Conservation (phyloP, 1,140 invertebrate genomes). For the Paralvinella palmiformis region DNA sequence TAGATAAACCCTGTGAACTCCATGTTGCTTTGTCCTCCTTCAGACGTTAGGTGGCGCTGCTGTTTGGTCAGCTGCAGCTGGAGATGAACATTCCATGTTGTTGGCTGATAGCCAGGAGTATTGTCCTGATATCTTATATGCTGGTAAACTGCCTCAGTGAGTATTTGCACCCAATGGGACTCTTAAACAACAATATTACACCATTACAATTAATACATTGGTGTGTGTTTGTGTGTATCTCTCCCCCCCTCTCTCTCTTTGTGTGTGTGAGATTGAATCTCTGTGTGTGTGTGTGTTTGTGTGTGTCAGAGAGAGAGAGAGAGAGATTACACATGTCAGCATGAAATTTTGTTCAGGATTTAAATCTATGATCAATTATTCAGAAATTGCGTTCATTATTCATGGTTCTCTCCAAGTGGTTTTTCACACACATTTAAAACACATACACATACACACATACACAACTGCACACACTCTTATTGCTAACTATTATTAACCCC, state of each 20-base stretch:
- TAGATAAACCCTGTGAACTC: not conserved
- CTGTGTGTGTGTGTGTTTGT: not conserved
- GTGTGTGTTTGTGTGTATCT: not conserved
- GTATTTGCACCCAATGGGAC: not conserved
- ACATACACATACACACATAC: too few species aligned
- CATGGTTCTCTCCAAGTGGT: too few species aligned
- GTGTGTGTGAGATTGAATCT: not conserved
- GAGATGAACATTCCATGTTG: slow-evolving; percentile 51
- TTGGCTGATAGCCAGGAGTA: slow-evolving; percentile 55
- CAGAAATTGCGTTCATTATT: too few species aligned
- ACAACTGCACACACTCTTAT: too few species aligned
- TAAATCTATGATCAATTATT: too few species aligned
- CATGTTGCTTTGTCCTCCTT: not conserved
- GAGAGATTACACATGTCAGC: not conserved
- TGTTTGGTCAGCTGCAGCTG: slow-evolving; percentile 42
- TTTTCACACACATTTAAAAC: too few species aligned
- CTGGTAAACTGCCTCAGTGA: slow-evolving; percentile 46
- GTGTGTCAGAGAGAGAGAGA: slow-evolving; percentile 12
- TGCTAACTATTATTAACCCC: too few species aligned
- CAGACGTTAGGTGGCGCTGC: slow-evolving; percentile 44
- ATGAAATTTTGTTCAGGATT: too few species aligned
- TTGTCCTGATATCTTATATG: slow-evolving; percentile 43
- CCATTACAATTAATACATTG: too few species aligned
- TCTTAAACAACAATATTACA: too few species aligned
- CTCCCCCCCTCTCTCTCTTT: not conserved